phyloP scores from a whole-genome alignment of 2,797 vertebrate genomes.

The Arrhamphus sclerolepis region DNA sequence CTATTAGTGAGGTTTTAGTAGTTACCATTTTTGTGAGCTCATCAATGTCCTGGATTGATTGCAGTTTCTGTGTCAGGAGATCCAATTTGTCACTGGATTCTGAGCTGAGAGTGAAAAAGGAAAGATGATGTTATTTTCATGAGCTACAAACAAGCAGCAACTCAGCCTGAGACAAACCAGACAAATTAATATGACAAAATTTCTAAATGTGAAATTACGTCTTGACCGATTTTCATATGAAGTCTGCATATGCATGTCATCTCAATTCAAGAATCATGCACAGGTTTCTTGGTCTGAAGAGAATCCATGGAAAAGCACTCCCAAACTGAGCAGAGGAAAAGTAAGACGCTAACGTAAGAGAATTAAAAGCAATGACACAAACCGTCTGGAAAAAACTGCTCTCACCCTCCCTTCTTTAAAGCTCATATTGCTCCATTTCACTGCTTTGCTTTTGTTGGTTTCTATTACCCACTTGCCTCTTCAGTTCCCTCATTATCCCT shows the following conservation, averaged over 20 bases:
- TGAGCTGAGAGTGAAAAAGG: constrained; percentile 69
- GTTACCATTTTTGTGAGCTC: constrained; percentile 90
- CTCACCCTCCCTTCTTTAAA: constrained; percentile 16
- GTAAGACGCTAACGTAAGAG: constrained; percentile 29
- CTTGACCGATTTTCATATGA: constrained; percentile 18
- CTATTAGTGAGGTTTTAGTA: neutral
- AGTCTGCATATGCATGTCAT: constrained; percentile 15
- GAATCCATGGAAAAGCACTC: constrained; percentile 10
- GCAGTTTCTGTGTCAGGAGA: constrained; percentile 82
- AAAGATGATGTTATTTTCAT: neutral
- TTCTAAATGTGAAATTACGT: constrained; percentile 9
- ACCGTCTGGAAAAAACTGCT: constrained; percentile 18
- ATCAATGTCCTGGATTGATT: constrained; percentile 87
- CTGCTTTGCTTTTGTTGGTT: neutral
- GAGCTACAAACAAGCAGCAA: neutral
- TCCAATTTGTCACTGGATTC: constrained; percentile 83
- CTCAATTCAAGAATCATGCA: too few relatives aligned
- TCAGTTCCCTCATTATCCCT: constrained; percentile 28
- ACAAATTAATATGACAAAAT: constrained; percentile 5
- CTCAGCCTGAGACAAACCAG: too few relatives aligned
- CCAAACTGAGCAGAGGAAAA: constrained; percentile 41
- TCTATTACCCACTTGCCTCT: constrained; percentile 40
- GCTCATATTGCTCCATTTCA: constrained; percentile 37
- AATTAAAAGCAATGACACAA: constrained; percentile 30
- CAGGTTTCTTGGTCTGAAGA: too few relatives aligned